These are phyloP conservation scores for Callaeas wilsoni DNA, from an alignment of 2,113 vertebrate species.

Conservation along the genomic window DNA sequence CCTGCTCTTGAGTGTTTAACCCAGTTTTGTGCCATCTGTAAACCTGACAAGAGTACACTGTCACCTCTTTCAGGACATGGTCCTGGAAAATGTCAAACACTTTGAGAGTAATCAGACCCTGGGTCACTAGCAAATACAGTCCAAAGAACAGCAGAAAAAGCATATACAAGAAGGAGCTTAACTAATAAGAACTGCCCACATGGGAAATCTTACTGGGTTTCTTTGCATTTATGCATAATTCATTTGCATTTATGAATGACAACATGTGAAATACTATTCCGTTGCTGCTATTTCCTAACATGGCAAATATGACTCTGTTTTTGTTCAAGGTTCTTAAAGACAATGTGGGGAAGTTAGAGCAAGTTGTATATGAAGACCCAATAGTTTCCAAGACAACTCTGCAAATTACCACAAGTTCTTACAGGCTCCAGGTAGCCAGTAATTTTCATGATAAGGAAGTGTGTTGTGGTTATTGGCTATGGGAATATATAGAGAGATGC, in stretches of 20 bases:
- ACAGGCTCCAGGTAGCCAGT: not conserved
- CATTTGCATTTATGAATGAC: not conserved
- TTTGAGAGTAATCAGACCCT: not conserved
- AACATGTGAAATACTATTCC: not conserved
- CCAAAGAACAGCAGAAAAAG: not conserved
- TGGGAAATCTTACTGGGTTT: not conserved
- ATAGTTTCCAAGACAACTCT: not conserved
- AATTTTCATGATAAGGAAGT: not conserved
- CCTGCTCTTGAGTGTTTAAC: not conserved
- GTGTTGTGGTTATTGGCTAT: not conserved
- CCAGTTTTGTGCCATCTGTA: not conserved
- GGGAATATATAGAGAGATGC: not conserved
- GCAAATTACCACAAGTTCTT: not conserved
- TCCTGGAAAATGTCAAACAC: not conserved
- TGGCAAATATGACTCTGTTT: not conserved
- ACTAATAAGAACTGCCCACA: not conserved
- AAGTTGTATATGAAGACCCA: not conserved
- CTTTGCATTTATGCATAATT: not conserved
- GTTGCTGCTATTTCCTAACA: not conserved
- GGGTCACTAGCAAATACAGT: not conserved
- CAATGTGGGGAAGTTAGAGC: not conserved
- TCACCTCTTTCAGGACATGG: not conserved
- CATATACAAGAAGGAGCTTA: not conserved
- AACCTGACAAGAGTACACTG: not conserved
- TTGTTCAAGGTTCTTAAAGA: not conserved